Percentiles rank a stretch among this genome's conserved stretches.
Evolutionary conservation across 53 echinoderm and acorn worm genomes (phyloP).

Genomic region (Arbacia lixula): DNA sequence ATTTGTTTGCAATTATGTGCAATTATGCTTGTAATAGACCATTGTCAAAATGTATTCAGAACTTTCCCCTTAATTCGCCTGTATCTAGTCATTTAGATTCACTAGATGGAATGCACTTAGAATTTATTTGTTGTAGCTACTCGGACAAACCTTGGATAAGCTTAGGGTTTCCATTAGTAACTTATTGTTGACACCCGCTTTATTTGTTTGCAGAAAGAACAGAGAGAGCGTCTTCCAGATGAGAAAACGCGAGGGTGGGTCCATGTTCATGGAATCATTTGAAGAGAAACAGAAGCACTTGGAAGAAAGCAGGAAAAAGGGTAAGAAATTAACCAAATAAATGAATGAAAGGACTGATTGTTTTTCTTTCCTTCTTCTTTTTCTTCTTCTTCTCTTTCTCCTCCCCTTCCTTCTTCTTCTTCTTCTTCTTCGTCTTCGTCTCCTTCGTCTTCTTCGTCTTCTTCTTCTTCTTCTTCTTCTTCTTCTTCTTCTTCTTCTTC

Average conservation of each 20-base stretch:
- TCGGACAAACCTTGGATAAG: too few species aligned
- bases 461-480: background rate
- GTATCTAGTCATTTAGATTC: too few species aligned
- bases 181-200: too few species aligned
- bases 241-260: conserved; percentile 73
- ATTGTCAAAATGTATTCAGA: too few species aligned
- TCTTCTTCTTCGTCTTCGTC: background rate
- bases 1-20: background rate
- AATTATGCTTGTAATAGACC: too few species aligned
- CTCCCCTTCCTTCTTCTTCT: background rate
- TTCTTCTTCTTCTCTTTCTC: background rate
- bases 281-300: conserved; percentile 73
- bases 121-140: too few species aligned
- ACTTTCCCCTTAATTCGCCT: too few species aligned
- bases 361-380: background rate
- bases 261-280: conserved; percentile 72
- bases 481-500: background rate
- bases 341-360: background rate
- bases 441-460: background rate
- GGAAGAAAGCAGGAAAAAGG: conserved; percentile 72
- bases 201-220: background rate
- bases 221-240: conserved; percentile 61
- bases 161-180: too few species aligned
- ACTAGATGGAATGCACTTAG: too few species aligned
- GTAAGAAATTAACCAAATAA: conserved; percentile 50